phyloP scores from a whole-genome alignment of 2,888 invertebrate genomes.

The Dichetophora obliterata region DNA sequence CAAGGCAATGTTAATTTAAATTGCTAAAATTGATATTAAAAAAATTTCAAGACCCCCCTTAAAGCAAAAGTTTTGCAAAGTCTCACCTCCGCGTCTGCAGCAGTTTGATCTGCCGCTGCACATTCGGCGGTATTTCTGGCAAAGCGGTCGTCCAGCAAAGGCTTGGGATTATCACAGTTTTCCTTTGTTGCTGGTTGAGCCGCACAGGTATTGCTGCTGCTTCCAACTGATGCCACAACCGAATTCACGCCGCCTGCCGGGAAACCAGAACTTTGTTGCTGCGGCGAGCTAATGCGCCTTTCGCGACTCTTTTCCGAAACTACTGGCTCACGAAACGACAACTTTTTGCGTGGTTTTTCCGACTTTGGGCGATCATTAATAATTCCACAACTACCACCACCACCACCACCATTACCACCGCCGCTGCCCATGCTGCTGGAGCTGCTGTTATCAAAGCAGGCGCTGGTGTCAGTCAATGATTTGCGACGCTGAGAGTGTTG shows the following conservation, averaged over 20 bases:
- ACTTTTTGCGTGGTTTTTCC: constrained; percentile 81
- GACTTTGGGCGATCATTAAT: constrained; percentile 63
- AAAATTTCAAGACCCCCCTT: no score
- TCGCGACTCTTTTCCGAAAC: constrained; percentile 54
- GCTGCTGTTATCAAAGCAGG: constrained; percentile 55
- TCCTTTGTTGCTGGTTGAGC: not conserved
- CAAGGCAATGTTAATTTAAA: no score
- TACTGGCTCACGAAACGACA: constrained; percentile 86
- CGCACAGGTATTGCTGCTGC: not conserved
- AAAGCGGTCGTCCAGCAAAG: not conserved
- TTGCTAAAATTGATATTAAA: no score
- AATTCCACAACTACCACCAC: constrained; percentile 48
- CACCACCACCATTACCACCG: constrained; percentile 70
- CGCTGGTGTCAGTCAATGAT: constrained; percentile 58
- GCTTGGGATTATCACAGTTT: constrained; percentile 58
- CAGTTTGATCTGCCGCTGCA: not conserved
- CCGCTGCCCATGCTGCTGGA: constrained; percentile 64
- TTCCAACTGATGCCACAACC: no score
- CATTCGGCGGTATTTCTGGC: not conserved
- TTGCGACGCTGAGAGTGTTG: constrained; percentile 58
- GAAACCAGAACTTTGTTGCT: constrained; percentile 50
- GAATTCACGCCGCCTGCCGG: not conserved
- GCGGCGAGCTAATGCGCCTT: constrained; percentile 59
- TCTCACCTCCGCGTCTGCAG: constrained; percentile 28
- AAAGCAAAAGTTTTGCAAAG: no score